phyloP scores from a whole-genome alignment of 2,113 vertebrate genomes.

The Poecilia latipinna region DNA sequence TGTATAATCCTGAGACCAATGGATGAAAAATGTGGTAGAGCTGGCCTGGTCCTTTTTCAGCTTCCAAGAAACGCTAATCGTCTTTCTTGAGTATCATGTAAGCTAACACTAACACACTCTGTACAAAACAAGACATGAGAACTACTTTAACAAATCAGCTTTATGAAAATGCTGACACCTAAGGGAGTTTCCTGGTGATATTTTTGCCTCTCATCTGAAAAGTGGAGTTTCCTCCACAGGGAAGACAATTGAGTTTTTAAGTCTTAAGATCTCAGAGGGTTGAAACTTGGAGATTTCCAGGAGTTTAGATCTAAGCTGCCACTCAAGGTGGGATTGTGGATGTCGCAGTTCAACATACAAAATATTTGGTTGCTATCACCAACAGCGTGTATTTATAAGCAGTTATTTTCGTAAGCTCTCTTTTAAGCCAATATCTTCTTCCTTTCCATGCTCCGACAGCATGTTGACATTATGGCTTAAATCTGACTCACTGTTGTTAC shows the following conservation, averaged over 20 bases:
- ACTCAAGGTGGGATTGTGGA: background rate
- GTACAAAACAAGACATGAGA: no score
- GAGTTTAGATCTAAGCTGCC: background rate
- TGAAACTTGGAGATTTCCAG: no score
- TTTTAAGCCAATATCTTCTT: background rate
- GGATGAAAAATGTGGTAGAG: slow-evolving; percentile 42
- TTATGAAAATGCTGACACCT: background rate
- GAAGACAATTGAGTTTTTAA: background rate
- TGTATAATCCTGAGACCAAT: slow-evolving; percentile 33
- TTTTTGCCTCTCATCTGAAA: no score
- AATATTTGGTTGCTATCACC: no score
- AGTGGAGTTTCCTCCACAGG: background rate
- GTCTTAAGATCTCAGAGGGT: no score
- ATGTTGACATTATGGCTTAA: background rate
- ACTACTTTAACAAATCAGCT: background rate
- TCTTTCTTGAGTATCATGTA: background rate
- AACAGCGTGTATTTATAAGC: background rate
- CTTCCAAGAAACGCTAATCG: background rate
- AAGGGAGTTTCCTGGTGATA: background rate
- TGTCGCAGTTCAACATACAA: background rate
- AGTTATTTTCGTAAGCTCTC: background rate
- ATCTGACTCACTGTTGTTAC: background rate
- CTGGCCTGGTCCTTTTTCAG: slow-evolving; percentile 11
- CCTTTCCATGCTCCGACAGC: background rate
- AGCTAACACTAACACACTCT: background rate